These are phyloP conservation scores for Marmota monax DNA, from an alignment of 2,113 vertebrate genomes.

Conservation along the genomic window DNA sequence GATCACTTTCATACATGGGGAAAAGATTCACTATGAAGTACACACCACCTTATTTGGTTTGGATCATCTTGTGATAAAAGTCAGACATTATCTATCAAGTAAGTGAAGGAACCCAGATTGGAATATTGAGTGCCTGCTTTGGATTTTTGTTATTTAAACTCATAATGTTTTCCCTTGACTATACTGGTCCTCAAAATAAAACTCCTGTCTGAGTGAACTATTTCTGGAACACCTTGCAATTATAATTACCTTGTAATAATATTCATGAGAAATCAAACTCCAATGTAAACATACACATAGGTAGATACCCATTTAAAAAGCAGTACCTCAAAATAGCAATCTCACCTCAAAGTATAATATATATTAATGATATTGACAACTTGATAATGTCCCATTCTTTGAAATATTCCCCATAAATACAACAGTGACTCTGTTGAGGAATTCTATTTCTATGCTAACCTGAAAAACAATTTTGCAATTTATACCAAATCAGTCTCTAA, in stretches of 20 bases:
- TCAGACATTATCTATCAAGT: background rate
- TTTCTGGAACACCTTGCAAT: background rate
- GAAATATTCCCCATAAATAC: background rate
- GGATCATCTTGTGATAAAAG: background rate
- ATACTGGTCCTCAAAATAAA: background rate
- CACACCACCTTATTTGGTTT: background rate
- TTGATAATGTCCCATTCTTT: background rate
- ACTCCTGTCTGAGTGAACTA: background rate
- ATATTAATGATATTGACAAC: background rate
- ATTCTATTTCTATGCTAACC: background rate
- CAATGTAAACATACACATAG: background rate
- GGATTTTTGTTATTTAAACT: background rate
- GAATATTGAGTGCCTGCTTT: background rate
- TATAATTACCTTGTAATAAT: background rate
- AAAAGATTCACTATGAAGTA: background rate
- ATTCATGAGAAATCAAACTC: background rate
- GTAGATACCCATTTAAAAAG: background rate
- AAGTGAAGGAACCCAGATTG: background rate
- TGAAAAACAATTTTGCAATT: slow-evolving; percentile 19
- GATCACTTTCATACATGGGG: too few species aligned
- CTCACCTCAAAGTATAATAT: background rate
- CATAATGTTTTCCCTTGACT: background rate
- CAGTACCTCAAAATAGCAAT: background rate
- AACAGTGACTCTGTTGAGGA: background rate
- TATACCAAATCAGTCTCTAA: background rate